A percentile compares a stretch with the other conserved stretches of the same genome.
Evolutionary conservation across 2,113 vertebrate species (phyloP).

Genomic region (Colius striatus): DNA sequence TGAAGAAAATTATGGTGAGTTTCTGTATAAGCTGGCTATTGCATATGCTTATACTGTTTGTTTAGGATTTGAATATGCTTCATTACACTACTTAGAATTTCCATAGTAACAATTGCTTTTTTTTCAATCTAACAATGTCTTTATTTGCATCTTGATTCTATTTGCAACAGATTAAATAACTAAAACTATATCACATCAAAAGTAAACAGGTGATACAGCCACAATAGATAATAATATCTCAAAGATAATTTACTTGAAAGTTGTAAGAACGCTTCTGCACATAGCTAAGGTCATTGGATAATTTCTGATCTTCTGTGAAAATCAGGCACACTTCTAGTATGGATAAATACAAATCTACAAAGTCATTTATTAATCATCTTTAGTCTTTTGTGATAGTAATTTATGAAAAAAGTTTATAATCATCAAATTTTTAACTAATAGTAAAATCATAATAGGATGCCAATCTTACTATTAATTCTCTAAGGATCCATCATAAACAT

Average conservation of each 20-base stretch:
- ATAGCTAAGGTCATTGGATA: background rate
- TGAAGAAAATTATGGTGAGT: background rate
- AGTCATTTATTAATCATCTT: background rate
- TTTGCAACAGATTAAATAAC: background rate
- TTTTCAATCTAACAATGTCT: background rate
- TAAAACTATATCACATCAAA: background rate
- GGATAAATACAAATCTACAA: background rate
- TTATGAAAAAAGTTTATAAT: background rate
- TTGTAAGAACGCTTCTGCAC: background rate
- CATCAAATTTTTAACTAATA: background rate
- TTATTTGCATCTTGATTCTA: background rate
- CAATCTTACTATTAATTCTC: background rate
- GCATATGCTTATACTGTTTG: background rate
- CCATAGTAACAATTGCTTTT: background rate
- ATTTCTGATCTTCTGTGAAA: constrained; percentile 22
- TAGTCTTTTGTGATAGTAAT: background rate
- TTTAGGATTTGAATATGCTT: constrained; percentile 18
- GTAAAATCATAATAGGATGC: background rate
- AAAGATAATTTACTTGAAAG: background rate
- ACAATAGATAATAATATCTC: background rate
- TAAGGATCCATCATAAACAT: background rate
- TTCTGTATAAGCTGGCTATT: background rate
- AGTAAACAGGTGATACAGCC: background rate
- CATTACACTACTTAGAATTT: background rate
- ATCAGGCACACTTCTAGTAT: background rate